Base-by-base conservation (phyloP, 2,797 vertebrate species). In the Hybognathus amarus region DNA sequence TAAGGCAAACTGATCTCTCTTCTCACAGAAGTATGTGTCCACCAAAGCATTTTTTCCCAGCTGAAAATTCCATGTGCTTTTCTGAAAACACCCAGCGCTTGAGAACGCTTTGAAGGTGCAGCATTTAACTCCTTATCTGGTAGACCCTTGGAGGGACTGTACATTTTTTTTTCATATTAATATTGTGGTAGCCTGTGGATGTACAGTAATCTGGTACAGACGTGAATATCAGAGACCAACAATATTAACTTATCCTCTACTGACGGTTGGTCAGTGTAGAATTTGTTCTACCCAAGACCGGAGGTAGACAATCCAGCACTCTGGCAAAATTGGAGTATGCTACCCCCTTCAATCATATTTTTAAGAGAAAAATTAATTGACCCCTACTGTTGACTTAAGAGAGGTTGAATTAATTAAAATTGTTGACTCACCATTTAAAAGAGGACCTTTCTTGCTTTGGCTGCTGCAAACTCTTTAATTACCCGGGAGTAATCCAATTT, bases 1-100 rank as follows among this genome's bases (percentile, higher is more conserved):
- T 97, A 94, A 33, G 83, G 5, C 56, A 24, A 20, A 20, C 30
- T 56, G 10, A 22, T 30, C 27, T 1, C 17, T 20, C 24, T 22
- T 6, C 33, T 73, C 59, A 61, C 59, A 61, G 13, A 61, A 61
- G 59, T 27, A 12, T 61, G 5, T 15, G 59, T 3, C 59, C 6
- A 61, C 24, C 6, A 15, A 61, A 61, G 12, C 12, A 27, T 15
- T 61, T 27, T 61, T 59, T 59, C 6, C 15, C 59, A 27, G 59
- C 24, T 27, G 59, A 61, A 61, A 27, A 24, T 24, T 4, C 22
- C 22, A 56, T 4, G n/a, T 59, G 54, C 10, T 24, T 56, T 56
- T n/a, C 22, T n/a, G 22, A 56, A n/a, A 56, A 24, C 5, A 24
- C 5, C 22, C n/a, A 24, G n/a, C 0, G n/a, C 56, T 61, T 61